These are phyloP conservation scores for Psephotus haematonotus DNA, from an alignment of 2,113 vertebrate species.

Conservation along the genomic window DNA sequence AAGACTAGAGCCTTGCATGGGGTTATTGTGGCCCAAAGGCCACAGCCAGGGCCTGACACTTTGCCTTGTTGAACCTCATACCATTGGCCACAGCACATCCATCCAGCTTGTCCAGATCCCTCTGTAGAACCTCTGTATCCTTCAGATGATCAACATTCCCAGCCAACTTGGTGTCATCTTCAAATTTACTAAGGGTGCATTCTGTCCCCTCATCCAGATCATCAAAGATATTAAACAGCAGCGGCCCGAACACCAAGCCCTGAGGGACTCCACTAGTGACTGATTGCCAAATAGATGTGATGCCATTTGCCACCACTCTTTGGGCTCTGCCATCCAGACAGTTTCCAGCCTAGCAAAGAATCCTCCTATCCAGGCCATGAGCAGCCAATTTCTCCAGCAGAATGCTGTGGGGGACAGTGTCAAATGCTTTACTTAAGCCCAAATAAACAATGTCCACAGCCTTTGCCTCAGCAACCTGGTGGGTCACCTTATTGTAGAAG, in stretches of 20 bases:
- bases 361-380: background rate
- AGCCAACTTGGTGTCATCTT: background rate
- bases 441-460: background rate
- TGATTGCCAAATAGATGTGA: background rate
- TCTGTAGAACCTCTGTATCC: background rate
- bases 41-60: background rate
- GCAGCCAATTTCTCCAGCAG: background rate
- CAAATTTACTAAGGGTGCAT: background rate
- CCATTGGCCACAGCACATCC: background rate
- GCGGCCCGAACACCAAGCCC: background rate
- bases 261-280: background rate
- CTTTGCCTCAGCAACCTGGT: background rate
- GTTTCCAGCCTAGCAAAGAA: background rate
- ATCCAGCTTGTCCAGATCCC: background rate
- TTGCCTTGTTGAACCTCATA: background rate
- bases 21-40: background rate
- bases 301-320: background rate
- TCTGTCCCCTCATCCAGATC: background rate
- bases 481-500: background rate
- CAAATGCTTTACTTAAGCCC: background rate
- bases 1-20: background rate
- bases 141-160: background rate
- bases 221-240: background rate
- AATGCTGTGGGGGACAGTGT: background rate
- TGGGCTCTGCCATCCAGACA: background rate